Evolutionary conservation across 2,113 vertebrate species (phyloP), one percentile per base, ranked within the genome.

Genomic region (Glaucomys volans): DNA sequence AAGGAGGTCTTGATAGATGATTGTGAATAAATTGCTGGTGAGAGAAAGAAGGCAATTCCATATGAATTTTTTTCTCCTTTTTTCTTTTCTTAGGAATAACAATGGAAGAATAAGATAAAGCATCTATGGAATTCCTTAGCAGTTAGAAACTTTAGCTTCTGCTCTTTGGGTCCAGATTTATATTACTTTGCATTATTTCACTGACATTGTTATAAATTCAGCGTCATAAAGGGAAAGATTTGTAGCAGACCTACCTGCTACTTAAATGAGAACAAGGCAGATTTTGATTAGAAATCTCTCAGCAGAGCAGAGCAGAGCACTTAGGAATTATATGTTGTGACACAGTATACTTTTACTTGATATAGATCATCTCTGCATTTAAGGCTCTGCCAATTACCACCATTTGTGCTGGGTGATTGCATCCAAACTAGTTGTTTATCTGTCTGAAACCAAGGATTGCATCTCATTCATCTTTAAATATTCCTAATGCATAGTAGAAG

Each of bases 261-360:
- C 59, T 86, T 91, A 71, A 69, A 69, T 91, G 74, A 97, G 50
- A 92, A 44, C 50, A 96, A 94, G 76, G 37, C 37, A 81, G 3
- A 47, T 57, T 83, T 84, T 80, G 26, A 87, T 91, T 86, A 80
- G 57, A 72, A 87, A 66, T 87, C 37, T 94, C 62, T 95, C 76
- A 62, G 32, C 28, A 92, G 67, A 90, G 52, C 54, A 76, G 40
- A 92, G 80, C 2, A 4, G 4, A 94, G 35, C 75, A 30, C 20
- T 81, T 62, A 83, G 80, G 72, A 91, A 85, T 86, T 75, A 35
- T 57, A 52, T n/a, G 22, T 84, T 84, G 30, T 81, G 66, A 50
- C 16, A 87, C 40, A 95, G n/a, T 75, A 35, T 47, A 44, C 72
- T 67, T 64, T 92, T 81, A 37, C 20, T 47, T 3, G 10, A 52